These are phyloP conservation scores for Rhagonycha lutea DNA, from an alignment of 2,888 invertebrate genomes.

Conservation along the genomic window DNA sequence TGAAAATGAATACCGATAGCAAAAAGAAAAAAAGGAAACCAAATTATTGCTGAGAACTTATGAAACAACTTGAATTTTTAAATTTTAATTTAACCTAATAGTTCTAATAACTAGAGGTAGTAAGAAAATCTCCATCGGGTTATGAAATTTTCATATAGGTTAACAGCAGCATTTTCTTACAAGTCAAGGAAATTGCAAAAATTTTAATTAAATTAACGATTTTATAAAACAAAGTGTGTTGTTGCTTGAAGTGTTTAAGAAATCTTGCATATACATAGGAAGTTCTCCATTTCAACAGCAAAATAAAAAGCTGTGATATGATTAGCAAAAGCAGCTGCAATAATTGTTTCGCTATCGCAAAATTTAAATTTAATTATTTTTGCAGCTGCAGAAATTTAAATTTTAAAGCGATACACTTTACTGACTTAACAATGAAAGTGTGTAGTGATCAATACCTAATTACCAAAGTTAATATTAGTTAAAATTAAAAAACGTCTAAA, in stretches of 20 bases:
- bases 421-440: not conserved
- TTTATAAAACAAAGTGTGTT: too few species aligned
- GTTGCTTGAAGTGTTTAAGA: not conserved
- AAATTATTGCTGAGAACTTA: not conserved
- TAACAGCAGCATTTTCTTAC: too few species aligned
- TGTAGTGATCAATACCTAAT: not conserved
- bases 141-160: too few species aligned
- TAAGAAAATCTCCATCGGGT: too few species aligned
- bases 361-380: conserved; percentile 1
- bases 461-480: not conserved
- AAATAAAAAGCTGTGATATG: not conserved
- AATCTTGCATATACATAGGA: not conserved
- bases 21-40: too few species aligned
- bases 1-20: too few species aligned
- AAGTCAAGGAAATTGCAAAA: too few species aligned
- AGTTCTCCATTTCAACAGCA: not conserved
- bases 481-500: not conserved
- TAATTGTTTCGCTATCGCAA: not conserved
- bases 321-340: not conserved
- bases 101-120: not conserved
- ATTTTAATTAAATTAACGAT: too few species aligned
- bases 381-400: not conserved
- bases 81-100: not conserved
- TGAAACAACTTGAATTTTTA: not conserved
- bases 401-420: too few species aligned